Evolutionary conservation across 2,888 invertebrate genomes (phyloP).

Genomic region (Heliconius charithonia): DNA sequence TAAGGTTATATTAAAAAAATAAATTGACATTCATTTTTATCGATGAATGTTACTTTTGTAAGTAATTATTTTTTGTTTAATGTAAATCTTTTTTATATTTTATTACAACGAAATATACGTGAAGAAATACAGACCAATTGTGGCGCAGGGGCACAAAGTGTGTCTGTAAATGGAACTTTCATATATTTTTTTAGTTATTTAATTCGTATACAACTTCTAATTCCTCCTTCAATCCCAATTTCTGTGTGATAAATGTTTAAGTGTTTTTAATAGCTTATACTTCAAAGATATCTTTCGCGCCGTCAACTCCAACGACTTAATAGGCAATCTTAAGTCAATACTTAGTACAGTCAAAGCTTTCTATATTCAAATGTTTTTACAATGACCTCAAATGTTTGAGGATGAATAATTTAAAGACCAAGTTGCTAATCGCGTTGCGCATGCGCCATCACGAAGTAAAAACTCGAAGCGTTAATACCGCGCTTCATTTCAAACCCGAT

Average conservation of each 20-base stretch:
- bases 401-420: slow-evolving; percentile 61
- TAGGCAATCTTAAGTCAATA: background rate
- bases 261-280: background rate
- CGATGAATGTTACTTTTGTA: background rate
- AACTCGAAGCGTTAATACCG: slow-evolving; percentile 60
- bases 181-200: no score
- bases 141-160: no score
- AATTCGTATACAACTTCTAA: background rate
- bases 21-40: background rate
- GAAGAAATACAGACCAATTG: no score
- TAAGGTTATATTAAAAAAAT: background rate
- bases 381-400: slow-evolving; percentile 65
- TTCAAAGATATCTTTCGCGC: background rate
- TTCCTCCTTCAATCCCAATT: background rate
- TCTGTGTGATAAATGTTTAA: background rate
- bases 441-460: slow-evolving; percentile 72
- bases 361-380: slow-evolving; percentile 52
- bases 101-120: no score
- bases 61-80: background rate
- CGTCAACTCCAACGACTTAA: background rate
- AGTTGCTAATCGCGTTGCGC: slow-evolving; percentile 69
- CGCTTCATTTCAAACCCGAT: slow-evolving; percentile 48
- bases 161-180: no score
- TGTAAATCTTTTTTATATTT: background rate
- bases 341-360: slow-evolving; percentile 8